Evolutionary conservation across 2,888 invertebrate species (phyloP).

Genomic region (Hyposoter didymator): DNA sequence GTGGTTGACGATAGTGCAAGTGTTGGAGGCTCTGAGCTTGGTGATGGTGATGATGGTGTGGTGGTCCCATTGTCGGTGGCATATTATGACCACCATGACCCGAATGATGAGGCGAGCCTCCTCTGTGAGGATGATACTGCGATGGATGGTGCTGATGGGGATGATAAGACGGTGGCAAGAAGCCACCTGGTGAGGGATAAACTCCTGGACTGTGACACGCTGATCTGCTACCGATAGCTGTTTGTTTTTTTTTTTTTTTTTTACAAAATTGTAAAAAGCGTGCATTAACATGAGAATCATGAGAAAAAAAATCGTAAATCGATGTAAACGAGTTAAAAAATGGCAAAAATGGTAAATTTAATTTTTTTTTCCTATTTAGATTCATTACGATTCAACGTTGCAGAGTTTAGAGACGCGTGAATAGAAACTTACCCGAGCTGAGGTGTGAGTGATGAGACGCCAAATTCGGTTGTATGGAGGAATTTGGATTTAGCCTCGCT

Average conservation of each 20-base stretch:
- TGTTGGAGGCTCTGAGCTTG: constrained; percentile 82
- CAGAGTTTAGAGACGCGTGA: neutral
- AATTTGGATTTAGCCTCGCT: constrained; percentile 92
- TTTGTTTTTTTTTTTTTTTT: constrained; percentile 15
- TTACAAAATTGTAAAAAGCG: constrained; percentile 4
- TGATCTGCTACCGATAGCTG: constrained; percentile 81
- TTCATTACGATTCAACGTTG: neutral
- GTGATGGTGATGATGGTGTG: constrained; percentile 79
- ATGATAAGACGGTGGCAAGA: constrained; percentile 82
- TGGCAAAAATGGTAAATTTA: neutral
- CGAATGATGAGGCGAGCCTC: constrained; percentile 81
- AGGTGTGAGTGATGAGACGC: constrained; percentile 83
- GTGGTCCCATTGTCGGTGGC: constrained; percentile 83
- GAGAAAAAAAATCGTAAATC: neutral
- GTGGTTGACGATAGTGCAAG: constrained; percentile 82
- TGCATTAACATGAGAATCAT: neutral
- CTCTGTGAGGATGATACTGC: constrained; percentile 82
- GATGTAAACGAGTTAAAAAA: neutral
- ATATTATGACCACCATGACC: constrained; percentile 78
- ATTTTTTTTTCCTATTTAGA: too few species aligned
- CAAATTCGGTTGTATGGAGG: constrained; percentile 81
- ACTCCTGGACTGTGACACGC: constrained; percentile 83
- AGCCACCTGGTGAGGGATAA: constrained; percentile 81
- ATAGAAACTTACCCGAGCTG: constrained; percentile 78
- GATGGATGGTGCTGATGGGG: constrained; percentile 82